Evolutionary conservation across 2,113 vertebrate species (phyloP).

Genomic region (Lepidothrix coronata): DNA sequence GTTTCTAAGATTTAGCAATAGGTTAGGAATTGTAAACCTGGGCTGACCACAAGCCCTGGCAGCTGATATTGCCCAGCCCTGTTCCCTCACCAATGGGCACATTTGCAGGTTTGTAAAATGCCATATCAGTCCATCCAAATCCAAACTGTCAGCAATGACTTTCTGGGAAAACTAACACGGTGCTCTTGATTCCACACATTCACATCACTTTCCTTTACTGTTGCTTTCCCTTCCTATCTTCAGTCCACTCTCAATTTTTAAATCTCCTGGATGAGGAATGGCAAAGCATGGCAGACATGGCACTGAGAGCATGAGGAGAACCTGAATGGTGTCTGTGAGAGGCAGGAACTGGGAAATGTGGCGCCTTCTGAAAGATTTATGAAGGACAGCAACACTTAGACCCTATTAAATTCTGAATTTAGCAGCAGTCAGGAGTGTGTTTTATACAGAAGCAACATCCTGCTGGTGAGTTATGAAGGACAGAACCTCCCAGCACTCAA

Average conservation of each 20-base stretch:
- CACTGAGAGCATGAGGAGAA: not conserved
- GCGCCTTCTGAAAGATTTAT: constrained; percentile 33
- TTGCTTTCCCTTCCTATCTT: not conserved
- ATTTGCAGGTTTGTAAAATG: not conserved
- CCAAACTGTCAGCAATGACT: not conserved
- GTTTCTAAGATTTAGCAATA: not conserved
- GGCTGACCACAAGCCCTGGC: not conserved
- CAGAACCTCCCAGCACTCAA: constrained; percentile 45
- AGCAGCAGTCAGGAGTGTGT: constrained; percentile 21
- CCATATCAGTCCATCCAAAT: not conserved
- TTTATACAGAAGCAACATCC: constrained; percentile 34
- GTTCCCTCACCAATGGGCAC: not conserved
- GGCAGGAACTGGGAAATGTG: not conserved
- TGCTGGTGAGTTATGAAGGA: constrained; percentile 56
- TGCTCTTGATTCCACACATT: not conserved
- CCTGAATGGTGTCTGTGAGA: not conserved
- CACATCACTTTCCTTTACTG: not conserved
- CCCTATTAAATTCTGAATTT: constrained; percentile 53
- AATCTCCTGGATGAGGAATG: not conserved
- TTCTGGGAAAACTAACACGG: not conserved
- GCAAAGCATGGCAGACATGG: not conserved
- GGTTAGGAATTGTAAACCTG: not conserved
- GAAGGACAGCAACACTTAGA: constrained; percentile 45
- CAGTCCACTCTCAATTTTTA: not conserved
- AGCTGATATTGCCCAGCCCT: not conserved